Evolutionary conservation across 1,140 invertebrate species (phyloP).

Genomic region (Luehdorfia chinensis): DNA sequence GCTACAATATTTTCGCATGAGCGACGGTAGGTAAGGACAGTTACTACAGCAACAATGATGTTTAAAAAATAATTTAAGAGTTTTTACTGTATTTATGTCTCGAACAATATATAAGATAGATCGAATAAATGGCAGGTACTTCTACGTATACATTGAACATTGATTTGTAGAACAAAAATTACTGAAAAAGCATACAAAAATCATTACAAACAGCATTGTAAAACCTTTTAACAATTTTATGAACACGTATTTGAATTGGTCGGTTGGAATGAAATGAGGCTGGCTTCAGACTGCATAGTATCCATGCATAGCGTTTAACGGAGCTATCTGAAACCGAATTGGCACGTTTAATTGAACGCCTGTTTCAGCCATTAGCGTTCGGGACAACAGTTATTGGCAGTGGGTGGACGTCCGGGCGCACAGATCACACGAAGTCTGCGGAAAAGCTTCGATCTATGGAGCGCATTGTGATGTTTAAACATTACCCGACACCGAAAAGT

Average conservation of each 20-base stretch:
- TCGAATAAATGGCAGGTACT: too few species aligned
- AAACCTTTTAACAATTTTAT: conserved; percentile 11
- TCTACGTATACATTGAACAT: too few species aligned
- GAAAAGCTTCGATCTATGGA: conserved; percentile 24
- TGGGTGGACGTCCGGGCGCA: conserved; percentile 27
- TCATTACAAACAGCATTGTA: neutral
- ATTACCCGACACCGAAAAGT: conserved; percentile 1
- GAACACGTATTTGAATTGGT: conserved; percentile 25
- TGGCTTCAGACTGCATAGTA: conserved; percentile 31
- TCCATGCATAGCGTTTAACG: conserved; percentile 47
- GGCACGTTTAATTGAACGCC: conserved; percentile 69
- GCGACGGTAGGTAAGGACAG: too few species aligned
- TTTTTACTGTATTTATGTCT: too few species aligned
- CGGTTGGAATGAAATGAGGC: conserved; percentile 33
- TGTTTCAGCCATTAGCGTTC: conserved; percentile 63
- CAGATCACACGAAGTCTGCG: conserved; percentile 31
- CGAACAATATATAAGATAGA: too few species aligned
- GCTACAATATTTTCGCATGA: too few species aligned
- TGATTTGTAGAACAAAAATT: too few species aligned
- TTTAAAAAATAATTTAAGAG: too few species aligned
- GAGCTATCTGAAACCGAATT: conserved; percentile 55
- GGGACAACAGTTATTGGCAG: conserved; percentile 66
- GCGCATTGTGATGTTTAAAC: conserved; percentile 21
- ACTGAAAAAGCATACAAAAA: too few species aligned
- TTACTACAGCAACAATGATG: too few species aligned